phyloP scores from a whole-genome alignment of 1,140 invertebrate genomes.

The Spodoptera litura region DNA sequence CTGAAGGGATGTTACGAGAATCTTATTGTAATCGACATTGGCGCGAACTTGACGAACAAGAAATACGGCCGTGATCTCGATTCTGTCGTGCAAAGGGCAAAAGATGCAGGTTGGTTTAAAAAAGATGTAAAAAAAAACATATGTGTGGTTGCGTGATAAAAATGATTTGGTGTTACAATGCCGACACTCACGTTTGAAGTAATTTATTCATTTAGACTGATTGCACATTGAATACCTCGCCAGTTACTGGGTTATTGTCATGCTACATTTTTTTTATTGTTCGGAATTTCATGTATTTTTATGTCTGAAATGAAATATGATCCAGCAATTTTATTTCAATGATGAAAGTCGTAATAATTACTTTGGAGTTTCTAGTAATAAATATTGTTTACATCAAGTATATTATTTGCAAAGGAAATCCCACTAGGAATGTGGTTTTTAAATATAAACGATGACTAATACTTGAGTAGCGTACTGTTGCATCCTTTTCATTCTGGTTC shows the following conservation, averaged over 20 bases:
- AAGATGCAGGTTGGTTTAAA: constrained; percentile 92
- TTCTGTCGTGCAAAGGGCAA: constrained; percentile 96
- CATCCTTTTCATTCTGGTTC: not conserved
- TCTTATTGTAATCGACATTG: constrained; percentile 96
- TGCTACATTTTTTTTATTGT: constrained; percentile 23
- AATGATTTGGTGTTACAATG: constrained; percentile 40
- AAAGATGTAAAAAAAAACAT: constrained; percentile 33
- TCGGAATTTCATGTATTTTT: constrained; percentile 27
- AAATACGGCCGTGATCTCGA: constrained; percentile 97
- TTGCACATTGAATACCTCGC: constrained; percentile 48
- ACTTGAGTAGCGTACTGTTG: not conserved
- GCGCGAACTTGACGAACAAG: constrained; percentile 98
- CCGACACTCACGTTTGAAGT: constrained; percentile 22
- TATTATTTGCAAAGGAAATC: not conserved
- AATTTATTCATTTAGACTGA: constrained; percentile 52
- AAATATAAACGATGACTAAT: constrained; percentile 22
- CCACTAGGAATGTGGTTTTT: constrained; percentile 2
- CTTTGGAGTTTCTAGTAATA: not conserved
- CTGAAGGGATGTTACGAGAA: constrained; percentile 90
- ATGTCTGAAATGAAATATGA: constrained; percentile 37
- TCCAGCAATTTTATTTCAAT: constrained; percentile 5
- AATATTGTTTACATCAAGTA: not conserved
- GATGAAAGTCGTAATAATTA: constrained; percentile 2
- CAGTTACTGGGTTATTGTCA: constrained; percentile 41
- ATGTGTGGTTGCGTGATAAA: constrained; percentile 21